Evolutionary conservation across 2,888 invertebrate species (phyloP).

Genomic region (Patella ulyssiponensis): DNA sequence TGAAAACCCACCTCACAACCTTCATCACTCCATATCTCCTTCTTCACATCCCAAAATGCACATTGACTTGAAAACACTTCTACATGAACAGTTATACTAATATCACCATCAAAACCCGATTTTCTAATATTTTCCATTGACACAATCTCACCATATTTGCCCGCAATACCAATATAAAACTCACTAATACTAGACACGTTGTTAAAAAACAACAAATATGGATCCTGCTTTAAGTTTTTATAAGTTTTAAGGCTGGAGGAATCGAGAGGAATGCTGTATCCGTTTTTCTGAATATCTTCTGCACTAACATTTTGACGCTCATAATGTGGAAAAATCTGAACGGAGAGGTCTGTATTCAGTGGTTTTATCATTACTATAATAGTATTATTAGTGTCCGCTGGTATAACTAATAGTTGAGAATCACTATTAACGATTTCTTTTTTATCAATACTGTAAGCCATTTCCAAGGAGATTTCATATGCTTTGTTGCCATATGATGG

Average conservation of each 20-base stretch:
- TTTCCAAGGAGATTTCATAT: not conserved
- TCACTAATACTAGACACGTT: not conserved
- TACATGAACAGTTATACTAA: not conserved
- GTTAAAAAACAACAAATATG: constrained; percentile 9
- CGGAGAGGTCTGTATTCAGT: not conserved
- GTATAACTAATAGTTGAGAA: not conserved
- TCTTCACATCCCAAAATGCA: constrained; percentile 22
- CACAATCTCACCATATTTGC: not conserved
- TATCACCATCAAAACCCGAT: not conserved
- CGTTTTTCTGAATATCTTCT: not conserved
- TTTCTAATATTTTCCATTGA: not conserved
- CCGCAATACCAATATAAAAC: constrained; percentile 14
- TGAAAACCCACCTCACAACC: constrained; percentile 26
- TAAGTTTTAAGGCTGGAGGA: not conserved
- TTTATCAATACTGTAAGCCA: not conserved
- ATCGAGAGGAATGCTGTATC: not conserved
- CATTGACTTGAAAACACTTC: constrained; percentile 15
- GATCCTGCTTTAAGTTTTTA: constrained; percentile 7
- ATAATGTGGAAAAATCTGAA: not conserved
- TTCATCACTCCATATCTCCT: constrained; percentile 15
- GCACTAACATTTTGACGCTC: not conserved
- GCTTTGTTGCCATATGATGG: not conserved
- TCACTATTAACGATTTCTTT: not conserved
- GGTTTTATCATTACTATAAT: not conserved
- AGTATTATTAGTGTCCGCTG: not conserved